phyloP scores from a whole-genome alignment of 2,113 vertebrate species.

The Polypterus bichir region DNA sequence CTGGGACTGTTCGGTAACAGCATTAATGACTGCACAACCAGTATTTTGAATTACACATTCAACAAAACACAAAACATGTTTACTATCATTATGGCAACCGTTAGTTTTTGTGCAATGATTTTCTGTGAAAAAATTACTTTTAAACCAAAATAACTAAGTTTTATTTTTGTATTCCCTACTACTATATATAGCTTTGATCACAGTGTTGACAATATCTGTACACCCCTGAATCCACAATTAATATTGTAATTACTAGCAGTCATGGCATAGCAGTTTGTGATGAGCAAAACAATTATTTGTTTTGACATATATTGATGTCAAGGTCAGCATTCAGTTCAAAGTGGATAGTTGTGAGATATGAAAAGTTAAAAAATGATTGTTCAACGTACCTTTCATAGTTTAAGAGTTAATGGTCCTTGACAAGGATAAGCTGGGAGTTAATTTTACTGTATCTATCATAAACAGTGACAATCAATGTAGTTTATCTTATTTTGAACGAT shows the following conservation, averaged over 20 bases:
- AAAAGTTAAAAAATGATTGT: constrained; percentile 65
- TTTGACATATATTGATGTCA: constrained; percentile 60
- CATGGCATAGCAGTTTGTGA: constrained; percentile 48
- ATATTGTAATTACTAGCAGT: constrained; percentile 60
- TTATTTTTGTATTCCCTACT: not conserved
- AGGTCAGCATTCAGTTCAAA: constrained; percentile 57
- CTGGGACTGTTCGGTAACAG: too few relatives aligned
- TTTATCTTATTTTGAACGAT: constrained; percentile 48
- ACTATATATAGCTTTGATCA: not conserved
- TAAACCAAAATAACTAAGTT: not conserved
- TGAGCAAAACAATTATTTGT: constrained; percentile 47
- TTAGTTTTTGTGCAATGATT: too few relatives aligned
- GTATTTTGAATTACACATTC: too few relatives aligned
- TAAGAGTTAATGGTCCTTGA: constrained; percentile 67
- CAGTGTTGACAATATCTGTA: constrained; percentile 14
- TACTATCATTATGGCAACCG: too few relatives aligned
- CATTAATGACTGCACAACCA: too few relatives aligned
- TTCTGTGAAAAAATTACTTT: too few relatives aligned
- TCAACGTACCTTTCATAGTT: constrained; percentile 60
- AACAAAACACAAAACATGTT: too few relatives aligned
- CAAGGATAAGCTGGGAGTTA: constrained; percentile 67
- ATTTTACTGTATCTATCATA: constrained; percentile 62
- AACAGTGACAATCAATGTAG: constrained; percentile 55
- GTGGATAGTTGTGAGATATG: constrained; percentile 33
- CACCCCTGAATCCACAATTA: constrained; percentile 58